Percentiles rank a stretch among this genome's conserved stretches.
Conservation (phyloP, 2,113 vertebrate species). For the Strix uralensis region DNA sequence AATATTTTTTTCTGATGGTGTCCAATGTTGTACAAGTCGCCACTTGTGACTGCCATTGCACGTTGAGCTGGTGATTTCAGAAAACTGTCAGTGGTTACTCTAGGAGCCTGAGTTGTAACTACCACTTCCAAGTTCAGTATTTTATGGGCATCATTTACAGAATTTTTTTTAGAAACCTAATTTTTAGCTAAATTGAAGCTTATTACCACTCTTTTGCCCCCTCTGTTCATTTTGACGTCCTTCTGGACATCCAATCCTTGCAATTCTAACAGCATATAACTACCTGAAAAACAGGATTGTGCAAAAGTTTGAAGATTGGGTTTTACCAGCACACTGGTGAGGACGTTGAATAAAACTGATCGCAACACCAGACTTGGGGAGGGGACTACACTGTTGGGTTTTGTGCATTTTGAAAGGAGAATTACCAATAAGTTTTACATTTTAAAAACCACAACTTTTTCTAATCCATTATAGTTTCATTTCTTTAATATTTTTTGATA, state of each 20-base stretch:
- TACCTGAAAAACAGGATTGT: background rate
- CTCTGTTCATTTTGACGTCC: background rate
- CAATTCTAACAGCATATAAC: background rate
- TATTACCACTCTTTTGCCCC: background rate
- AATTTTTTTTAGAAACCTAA: background rate
- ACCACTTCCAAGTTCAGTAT: background rate
- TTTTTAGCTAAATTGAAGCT: background rate
- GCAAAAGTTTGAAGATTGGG: background rate
- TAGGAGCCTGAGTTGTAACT: background rate
- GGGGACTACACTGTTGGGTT: background rate
- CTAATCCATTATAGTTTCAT: background rate
- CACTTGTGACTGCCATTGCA: background rate
- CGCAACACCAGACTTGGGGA: rapidly evolving
- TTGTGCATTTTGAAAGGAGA: background rate
- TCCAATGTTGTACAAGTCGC: background rate
- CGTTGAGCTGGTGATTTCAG: background rate
- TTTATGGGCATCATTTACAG: background rate
- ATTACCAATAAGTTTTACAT: background rate
- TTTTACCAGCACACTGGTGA: background rate
- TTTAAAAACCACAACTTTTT: background rate
- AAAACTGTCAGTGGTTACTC: background rate
- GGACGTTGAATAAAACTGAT: background rate
- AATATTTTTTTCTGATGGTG: background rate
- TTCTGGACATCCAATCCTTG: background rate
- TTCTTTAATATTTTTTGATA: background rate